These are phyloP conservation scores for Anastatus disparis DNA, from an alignment of 1,140 invertebrate genomes.

Conservation along the genomic window DNA sequence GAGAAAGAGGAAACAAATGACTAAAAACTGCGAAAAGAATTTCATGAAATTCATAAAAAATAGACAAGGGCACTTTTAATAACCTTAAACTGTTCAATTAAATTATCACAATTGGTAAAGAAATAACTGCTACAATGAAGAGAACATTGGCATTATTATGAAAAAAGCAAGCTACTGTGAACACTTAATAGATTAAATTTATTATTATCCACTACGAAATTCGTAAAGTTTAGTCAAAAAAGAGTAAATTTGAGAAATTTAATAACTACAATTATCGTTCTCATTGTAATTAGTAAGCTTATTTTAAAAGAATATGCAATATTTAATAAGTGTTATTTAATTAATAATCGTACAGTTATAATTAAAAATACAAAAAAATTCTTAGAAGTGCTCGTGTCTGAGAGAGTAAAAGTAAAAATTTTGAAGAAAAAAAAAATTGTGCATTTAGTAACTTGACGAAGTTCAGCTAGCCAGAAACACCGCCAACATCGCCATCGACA, in stretches of 20 bases:
- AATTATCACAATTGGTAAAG: conserved; percentile 1
- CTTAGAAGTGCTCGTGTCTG: conserved; percentile 14
- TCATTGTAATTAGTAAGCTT: no score
- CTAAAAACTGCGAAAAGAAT: not conserved
- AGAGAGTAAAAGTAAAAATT: not conserved
- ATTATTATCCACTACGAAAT: no score
- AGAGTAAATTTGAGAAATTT: no score
- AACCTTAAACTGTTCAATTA: not conserved
- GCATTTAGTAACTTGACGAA: not conserved
- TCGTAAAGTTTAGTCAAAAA: no score
- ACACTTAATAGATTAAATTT: no score
- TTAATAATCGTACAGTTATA: no score
- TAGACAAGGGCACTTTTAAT: conserved; percentile 18
- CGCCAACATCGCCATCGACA: conserved; percentile 32
- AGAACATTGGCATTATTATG: not conserved
- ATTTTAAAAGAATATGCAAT: no score
- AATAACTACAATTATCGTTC: no score
- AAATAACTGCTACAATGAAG: not conserved
- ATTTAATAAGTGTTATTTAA: not conserved
- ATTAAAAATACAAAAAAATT: not conserved
- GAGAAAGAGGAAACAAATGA: no score
- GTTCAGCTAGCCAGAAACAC: conserved; percentile 49
- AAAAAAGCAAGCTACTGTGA: no score
- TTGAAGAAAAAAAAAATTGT: not conserved
- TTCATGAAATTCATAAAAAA: not conserved